A percentile compares a stretch with the other conserved stretches of the same genome.
Evolutionary conservation across 2,888 invertebrate genomes (phyloP).

Genomic region (Orchestes rusci): DNA sequence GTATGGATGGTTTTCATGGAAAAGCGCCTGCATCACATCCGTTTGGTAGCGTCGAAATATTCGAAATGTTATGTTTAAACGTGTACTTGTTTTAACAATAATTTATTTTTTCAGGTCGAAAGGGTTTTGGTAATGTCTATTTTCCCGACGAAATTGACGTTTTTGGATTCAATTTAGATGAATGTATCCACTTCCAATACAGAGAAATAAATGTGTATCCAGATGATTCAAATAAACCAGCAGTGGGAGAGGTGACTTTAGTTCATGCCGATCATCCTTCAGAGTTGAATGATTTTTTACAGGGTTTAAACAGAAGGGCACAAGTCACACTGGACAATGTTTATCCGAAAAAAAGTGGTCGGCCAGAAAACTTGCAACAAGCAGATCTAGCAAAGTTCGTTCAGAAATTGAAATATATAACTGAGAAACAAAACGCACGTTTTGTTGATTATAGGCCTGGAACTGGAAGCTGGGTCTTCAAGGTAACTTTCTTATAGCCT

Average conservation of each 20-base stretch:
- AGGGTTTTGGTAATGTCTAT: slow-evolving; percentile 84
- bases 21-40: too few relatives aligned
- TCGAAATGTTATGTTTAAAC: too few relatives aligned
- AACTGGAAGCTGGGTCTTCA: slow-evolving; percentile 83
- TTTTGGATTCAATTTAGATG: slow-evolving; percentile 77
- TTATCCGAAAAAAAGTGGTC: slow-evolving; percentile 87
- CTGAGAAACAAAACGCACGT: slow-evolving; percentile 78
- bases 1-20: too few relatives aligned
- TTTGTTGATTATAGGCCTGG: slow-evolving; percentile 93
- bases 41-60: too few relatives aligned
- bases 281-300: too few relatives aligned
- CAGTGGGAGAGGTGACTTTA: slow-evolving; percentile 60
- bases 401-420: slow-evolving; percentile 72
- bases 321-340: slow-evolving; percentile 89
- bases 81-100: too few relatives aligned
- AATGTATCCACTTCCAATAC: slow-evolving; percentile 83
- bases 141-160: slow-evolving; percentile 82
- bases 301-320: slow-evolving; percentile 81
- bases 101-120: slow-evolving; percentile 50
- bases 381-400: slow-evolving; percentile 70
- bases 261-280: too few relatives aligned
- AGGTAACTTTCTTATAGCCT: slow-evolving; percentile 11
- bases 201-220: slow-evolving; percentile 96
- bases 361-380: slow-evolving; percentile 68
- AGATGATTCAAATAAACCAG: slow-evolving; percentile 80